Base-by-base conservation (phyloP, 2,113 vertebrate genomes). In the Oreochromis spilurus region DNA sequence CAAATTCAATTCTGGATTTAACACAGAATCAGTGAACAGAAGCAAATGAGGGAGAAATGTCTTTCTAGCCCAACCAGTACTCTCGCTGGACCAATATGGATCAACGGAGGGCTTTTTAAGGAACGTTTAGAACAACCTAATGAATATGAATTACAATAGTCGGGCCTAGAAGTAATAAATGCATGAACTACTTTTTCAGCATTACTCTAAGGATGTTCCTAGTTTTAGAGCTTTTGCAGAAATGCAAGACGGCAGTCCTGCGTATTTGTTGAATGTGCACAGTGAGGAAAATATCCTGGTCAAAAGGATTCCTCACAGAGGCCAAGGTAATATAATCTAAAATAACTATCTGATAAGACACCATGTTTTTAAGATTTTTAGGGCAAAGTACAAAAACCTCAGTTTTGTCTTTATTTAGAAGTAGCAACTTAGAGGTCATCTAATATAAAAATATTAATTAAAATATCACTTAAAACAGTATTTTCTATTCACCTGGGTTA, bases 141-240 rank as follows among this genome's bases (percentile, higher is more conserved):
- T 72, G 9, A 17, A 26, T 26, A 45, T 45, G 21, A 26, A 72
- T 45, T 1, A 17, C 67, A 45, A 45, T 45, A 45, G 2, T 72
- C 0, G 2, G 45, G 2, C 5, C 21, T 72, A 72, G 40, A 72
- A 26, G 13, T 72, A 72, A 0, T 72, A 72, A 72, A 72, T 72
- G 21, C 21, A 45, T 26, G 3, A 72, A 0, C 8, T 26, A 45
- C 26, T 1, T 26, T 72, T 45, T 72, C 0, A 45, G 0, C 21
- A 72, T 17, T 43, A 72, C 0, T 45, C 5, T 45, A 17, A 45
- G 21, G 40, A 45, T 72, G 38, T 45, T 45, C 2, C 13, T 26
- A 10, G 21, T 26, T 72, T 72, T 72, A 72, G 21, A 72, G 38
- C 1, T 72, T 9, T 72, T 72, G 21, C 13, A 24, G 3, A 45